phyloP scores from a whole-genome alignment of 2,113 vertebrate species.

The Willisornis vidua region DNA sequence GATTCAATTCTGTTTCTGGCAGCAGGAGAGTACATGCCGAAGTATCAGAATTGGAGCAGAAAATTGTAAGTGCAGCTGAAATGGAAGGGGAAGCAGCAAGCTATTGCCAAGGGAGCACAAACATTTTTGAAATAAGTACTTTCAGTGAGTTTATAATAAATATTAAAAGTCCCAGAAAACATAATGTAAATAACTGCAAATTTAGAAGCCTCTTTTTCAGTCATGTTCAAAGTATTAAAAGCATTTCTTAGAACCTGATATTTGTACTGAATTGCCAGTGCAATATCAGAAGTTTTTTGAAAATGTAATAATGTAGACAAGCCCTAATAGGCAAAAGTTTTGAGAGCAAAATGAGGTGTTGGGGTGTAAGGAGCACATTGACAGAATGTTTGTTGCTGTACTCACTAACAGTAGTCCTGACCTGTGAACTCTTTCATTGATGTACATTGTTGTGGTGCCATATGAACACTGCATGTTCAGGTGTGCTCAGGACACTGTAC shows the following conservation, averaged over 20 bases:
- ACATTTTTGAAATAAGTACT: conserved; percentile 35
- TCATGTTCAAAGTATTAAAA: neutral
- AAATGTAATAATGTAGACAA: neutral
- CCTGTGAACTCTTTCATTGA: neutral
- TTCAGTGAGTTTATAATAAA: conserved; percentile 23
- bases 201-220: neutral
- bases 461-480: neutral
- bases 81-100: conserved; percentile 32
- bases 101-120: conserved; percentile 51
- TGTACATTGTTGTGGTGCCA: neutral
- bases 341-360: neutral
- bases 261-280: neutral
- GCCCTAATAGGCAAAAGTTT: neutral
- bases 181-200: neutral
- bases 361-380: neutral
- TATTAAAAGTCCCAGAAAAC: conserved; percentile 15
- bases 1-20: conserved; percentile 53
- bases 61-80: conserved; percentile 65
- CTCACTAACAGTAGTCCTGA: neutral
- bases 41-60: conserved; percentile 66
- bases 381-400: neutral
- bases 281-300: neutral
- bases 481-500: neutral
- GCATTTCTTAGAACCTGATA: neutral
- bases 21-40: conserved; percentile 48